phyloP scores from a whole-genome alignment of 2,113 vertebrate genomes.

The Oophaga pumilio region DNA sequence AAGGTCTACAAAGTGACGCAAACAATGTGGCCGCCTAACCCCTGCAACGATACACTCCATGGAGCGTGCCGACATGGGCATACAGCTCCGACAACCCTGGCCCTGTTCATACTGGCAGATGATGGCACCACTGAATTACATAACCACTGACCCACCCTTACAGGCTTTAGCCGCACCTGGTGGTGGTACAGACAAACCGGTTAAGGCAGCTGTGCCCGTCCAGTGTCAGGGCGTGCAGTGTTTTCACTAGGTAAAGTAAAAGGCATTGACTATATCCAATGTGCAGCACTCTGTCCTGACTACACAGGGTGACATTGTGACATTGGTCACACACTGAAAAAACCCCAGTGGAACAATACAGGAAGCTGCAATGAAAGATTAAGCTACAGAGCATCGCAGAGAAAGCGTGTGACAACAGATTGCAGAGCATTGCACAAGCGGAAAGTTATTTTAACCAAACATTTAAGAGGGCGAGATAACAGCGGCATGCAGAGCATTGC shows the following conservation, averaged over 20 bases:
- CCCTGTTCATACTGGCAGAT: not conserved
- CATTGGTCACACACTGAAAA: slow-evolving; percentile 10
- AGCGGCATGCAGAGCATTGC: slow-evolving; percentile 47
- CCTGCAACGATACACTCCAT: not conserved
- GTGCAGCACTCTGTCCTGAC: not conserved
- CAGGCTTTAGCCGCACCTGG: not conserved
- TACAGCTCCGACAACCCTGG: not conserved
- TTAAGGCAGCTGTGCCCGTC: slow-evolving; percentile 37
- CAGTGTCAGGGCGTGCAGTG: not conserved
- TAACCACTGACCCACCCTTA: not conserved
- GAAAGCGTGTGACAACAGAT: not conserved
- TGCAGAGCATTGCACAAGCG: slow-evolving; percentile 29
- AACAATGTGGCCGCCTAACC: not conserved
- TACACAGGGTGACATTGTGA: slow-evolving; percentile 3
- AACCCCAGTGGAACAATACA: not conserved
- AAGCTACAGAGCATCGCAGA: slow-evolving; percentile 1
- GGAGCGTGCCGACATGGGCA: not conserved
- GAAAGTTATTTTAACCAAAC: slow-evolving; percentile 51
- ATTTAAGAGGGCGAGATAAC: slow-evolving; percentile 52
- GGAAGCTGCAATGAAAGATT: slow-evolving; percentile 45
- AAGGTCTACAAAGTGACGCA: slow-evolving; percentile 39
- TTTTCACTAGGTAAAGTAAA: not conserved
- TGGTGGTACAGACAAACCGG: slow-evolving; percentile 23
- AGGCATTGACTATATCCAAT: not conserved
- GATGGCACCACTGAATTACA: not conserved